Evolutionary conservation across 1,140 invertebrate species (phyloP).

Genomic region (Oncopodura yosiiana): DNA sequence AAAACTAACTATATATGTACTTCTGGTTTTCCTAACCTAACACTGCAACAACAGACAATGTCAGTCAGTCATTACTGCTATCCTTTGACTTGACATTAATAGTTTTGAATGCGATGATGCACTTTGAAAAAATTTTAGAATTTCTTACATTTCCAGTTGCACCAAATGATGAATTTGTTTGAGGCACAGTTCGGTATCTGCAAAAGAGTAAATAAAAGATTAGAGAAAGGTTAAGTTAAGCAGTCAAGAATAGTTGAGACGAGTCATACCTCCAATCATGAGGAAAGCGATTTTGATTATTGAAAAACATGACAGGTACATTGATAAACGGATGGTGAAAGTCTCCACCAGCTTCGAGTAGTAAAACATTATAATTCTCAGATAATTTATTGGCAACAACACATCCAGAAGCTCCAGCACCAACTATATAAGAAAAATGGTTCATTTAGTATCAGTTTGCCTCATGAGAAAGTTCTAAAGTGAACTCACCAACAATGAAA

Average conservation of each 20-base stretch:
- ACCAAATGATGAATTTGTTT: conserved; percentile 19
- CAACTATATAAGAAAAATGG: conserved; percentile 46
- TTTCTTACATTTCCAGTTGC: conserved; percentile 24
- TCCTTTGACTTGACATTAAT: too few species aligned
- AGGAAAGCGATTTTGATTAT: conserved; percentile 15
- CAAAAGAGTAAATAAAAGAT: too few species aligned
- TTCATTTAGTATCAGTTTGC: neutral
- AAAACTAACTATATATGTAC: too few species aligned
- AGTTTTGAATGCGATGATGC: too few species aligned
- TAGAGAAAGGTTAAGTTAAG: conserved; percentile 41
- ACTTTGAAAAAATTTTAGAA: neutral
- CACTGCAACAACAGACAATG: too few species aligned
- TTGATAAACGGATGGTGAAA: conserved; percentile 16
- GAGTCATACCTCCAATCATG: conserved; percentile 36
- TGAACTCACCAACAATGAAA: conserved; percentile 25
- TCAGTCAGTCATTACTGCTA: too few species aligned
- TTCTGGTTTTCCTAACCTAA: too few species aligned
- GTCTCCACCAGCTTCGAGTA: conserved; percentile 58
- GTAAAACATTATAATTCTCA: conserved; percentile 51
- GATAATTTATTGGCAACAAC: conserved; percentile 60
- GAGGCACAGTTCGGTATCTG: conserved; percentile 35
- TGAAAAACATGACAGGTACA: conserved; percentile 21
- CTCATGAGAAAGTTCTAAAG: neutral
- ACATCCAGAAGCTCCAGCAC: conserved; percentile 68
- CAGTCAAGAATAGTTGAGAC: conserved; percentile 40